These are phyloP conservation scores for Phyllostomus hastatus DNA, from an alignment of 2,113 vertebrate genomes.

Conservation along the genomic window DNA sequence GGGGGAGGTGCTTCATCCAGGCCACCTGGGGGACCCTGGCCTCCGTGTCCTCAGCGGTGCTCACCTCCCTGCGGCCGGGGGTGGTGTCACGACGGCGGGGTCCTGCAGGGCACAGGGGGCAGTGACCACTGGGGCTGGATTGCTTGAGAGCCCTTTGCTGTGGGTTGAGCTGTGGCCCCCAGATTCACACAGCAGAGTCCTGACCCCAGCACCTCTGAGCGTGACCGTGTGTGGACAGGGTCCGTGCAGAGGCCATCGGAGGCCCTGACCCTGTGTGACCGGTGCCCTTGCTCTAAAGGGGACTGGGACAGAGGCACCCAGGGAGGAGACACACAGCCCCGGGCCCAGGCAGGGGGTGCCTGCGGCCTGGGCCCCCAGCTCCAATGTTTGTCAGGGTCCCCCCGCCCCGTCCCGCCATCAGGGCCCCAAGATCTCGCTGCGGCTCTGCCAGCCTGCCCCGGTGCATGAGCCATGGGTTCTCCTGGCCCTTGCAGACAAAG, in stretches of 20 bases:
- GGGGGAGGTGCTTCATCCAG: neutral
- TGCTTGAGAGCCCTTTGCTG: neutral
- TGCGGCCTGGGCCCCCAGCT: too few species aligned
- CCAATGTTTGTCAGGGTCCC: too few species aligned
- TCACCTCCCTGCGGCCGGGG: rapidly evolving
- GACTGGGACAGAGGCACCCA: neutral
- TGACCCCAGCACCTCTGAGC: neutral
- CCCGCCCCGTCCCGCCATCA: neutral
- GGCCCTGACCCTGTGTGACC: rapidly evolving
- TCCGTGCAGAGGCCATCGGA: neutral
- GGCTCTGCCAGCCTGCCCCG: neutral
- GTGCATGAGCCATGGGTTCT: rapidly evolving
- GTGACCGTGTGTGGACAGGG: neutral
- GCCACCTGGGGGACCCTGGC: rapidly evolving
- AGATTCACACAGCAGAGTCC: neutral
- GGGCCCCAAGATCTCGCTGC: neutral
- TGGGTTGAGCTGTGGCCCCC: rapidly evolving
- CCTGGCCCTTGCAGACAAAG: rapidly evolving
- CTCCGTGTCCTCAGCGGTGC: neutral
- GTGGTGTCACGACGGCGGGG: neutral
- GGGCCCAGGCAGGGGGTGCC: rapidly evolving
- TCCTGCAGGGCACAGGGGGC: rapidly evolving
- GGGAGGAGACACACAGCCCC: neutral
- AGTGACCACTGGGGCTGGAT: rapidly evolving
- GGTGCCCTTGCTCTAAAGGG: neutral